A percentile compares a stretch with the other conserved stretches of the same genome.
These are phyloP conservation scores for Anticlea derivata DNA, from an alignment of 2,888 invertebrate species.

Conservation along the genomic window DNA sequence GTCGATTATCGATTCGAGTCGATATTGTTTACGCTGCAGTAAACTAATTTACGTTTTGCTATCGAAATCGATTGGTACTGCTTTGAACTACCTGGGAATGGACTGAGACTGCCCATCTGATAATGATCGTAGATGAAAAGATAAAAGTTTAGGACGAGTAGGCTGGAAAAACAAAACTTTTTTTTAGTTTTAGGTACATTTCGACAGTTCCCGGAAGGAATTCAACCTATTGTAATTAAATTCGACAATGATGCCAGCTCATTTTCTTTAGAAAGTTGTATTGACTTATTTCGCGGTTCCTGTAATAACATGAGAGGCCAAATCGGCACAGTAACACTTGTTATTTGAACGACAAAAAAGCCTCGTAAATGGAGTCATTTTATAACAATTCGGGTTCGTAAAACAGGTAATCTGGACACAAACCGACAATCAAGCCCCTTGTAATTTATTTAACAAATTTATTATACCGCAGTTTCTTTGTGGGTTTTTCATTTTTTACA, in stretches of 20 bases:
- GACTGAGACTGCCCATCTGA: constrained; percentile 14
- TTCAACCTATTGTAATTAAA: constrained; percentile 28
- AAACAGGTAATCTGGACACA: constrained; percentile 77
- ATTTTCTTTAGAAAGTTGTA: constrained; percentile 52
- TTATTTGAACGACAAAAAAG: constrained; percentile 71
- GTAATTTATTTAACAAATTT: constrained; percentile 78
- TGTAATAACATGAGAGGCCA: constrained; percentile 67
- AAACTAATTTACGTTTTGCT: constrained; percentile 50
- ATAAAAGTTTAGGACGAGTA: constrained; percentile 21
- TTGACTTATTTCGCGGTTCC: constrained; percentile 63
- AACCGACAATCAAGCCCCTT: constrained; percentile 72
- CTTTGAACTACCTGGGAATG: constrained; percentile 34
- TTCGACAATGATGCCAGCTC: constrained; percentile 21
- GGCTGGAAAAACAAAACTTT: constrained; percentile 25
- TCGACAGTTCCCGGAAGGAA: constrained; percentile 36
- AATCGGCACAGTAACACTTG: constrained; percentile 69
- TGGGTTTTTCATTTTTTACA: constrained; percentile 58
- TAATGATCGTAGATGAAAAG: constrained; percentile 27
- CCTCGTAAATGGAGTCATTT: constrained; percentile 76
- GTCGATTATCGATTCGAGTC: constrained; percentile 46
- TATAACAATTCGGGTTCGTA: constrained; percentile 68
- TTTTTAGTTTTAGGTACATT: constrained; percentile 20
- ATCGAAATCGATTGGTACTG: constrained; percentile 63
- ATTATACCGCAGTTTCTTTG: constrained; percentile 74
- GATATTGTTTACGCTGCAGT: constrained; percentile 44